These are phyloP conservation scores for Zosterops borbonicus DNA, from an alignment of 2,113 vertebrate species.

Conservation along the genomic window DNA sequence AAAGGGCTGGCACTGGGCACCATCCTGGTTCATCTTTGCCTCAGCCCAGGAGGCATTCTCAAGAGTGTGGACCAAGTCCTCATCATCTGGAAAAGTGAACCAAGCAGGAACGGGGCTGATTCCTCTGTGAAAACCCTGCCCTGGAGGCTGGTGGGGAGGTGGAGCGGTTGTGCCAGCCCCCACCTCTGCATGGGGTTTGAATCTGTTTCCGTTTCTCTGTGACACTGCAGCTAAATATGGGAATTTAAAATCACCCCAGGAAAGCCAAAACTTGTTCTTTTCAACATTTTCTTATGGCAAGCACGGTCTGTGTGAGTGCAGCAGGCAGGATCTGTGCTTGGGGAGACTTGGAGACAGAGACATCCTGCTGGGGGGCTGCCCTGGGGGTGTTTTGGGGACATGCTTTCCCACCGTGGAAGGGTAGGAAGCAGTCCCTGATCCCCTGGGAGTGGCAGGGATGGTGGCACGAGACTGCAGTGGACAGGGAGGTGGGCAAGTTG, in stretches of 20 bases:
- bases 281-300: background rate
- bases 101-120: background rate
- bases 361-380: background rate
- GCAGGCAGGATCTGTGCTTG: background rate
- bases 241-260: background rate
- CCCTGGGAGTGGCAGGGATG: background rate
- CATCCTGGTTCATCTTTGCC: background rate
- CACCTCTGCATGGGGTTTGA: background rate
- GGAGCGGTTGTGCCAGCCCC: background rate
- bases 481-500: background rate
- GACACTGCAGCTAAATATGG: background rate
- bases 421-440: background rate
- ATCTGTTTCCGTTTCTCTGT: background rate
- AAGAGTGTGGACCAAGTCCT: background rate
- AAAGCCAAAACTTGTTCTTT: background rate
- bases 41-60: background rate
- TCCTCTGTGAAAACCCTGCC: background rate
- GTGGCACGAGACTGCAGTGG: background rate
- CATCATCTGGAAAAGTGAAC: background rate
- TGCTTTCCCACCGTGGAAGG: background rate
- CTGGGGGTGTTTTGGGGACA: background rate
- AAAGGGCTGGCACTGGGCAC: background rate
- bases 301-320: fast-evolving
- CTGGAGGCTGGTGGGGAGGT: background rate
- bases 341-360: background rate